A percentile compares a stretch with the other conserved stretches of the same genome.
Conservation (phyloP, 2,113 vertebrate genomes). For the Patagioenas fasciata region DNA sequence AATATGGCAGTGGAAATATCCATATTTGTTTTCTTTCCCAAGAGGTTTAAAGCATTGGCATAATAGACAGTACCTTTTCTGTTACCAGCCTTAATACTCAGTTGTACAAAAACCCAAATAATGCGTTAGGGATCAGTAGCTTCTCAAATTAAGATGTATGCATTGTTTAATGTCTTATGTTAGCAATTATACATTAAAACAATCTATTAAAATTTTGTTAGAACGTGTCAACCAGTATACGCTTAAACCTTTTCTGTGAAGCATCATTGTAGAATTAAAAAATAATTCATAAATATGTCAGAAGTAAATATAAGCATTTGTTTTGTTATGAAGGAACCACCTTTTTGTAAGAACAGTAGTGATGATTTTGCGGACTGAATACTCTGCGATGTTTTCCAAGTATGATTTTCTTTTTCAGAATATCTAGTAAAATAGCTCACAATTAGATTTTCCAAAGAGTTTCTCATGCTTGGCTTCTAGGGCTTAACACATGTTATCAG, state of each 20-base stretch:
- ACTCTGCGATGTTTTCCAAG: not conserved
- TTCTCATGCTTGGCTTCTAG: not conserved
- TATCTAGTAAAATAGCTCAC: not conserved
- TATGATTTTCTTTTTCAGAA: not conserved
- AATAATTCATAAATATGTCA: not conserved
- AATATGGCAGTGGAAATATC: not conserved
- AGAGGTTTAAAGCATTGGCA: not conserved
- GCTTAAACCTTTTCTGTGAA: not conserved
- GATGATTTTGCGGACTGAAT: not conserved
- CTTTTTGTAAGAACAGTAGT: not conserved
- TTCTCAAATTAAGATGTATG: not conserved
- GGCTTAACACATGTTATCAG: not conserved
- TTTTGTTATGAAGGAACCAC: not conserved
- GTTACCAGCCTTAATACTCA: not conserved
- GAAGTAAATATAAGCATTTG: not conserved
- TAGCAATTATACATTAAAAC: not conserved
- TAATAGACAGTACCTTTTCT: not conserved
- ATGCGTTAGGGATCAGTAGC: not conserved
- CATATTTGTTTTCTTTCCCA: not conserved
- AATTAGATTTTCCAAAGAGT: not conserved
- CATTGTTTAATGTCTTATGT: not conserved
- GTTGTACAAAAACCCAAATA: not conserved
- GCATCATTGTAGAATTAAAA: not conserved
- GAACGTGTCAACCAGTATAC: not conserved
- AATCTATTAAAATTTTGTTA: not conserved